Conservation (phyloP, 2,888 invertebrate genomes). For the Epinotia ramella region DNA sequence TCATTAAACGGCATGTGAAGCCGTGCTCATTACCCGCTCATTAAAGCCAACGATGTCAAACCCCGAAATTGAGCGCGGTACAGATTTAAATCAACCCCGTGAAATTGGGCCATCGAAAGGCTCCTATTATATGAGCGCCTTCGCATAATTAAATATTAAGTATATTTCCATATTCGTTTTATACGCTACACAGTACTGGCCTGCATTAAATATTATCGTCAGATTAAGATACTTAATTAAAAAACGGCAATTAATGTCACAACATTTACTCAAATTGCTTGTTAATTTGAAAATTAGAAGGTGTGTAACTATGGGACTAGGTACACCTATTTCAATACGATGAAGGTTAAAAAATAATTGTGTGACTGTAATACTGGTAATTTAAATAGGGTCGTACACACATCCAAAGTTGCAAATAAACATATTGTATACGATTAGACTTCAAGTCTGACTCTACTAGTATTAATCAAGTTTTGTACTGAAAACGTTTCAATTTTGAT, state of each 20-base stretch:
- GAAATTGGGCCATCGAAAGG: constrained; percentile 19
- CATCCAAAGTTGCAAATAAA: too few relatives aligned
- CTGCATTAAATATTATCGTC: constrained; percentile 1
- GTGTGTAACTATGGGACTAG: too few relatives aligned
- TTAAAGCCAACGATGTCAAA: constrained; percentile 15
- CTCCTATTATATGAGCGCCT: constrained; percentile 7
- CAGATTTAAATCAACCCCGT: constrained; percentile 26
- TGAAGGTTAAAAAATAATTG: too few relatives aligned
- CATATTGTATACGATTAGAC: too few relatives aligned
- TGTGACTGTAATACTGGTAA: too few relatives aligned
- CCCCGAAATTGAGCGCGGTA: constrained; percentile 2
- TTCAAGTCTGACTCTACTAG: too few relatives aligned
- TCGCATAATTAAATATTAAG: constrained; percentile 36
- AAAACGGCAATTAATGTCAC: background rate
- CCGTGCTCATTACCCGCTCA: constrained; percentile 13
- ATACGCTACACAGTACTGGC: constrained; percentile 8
- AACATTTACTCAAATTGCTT: too few relatives aligned
- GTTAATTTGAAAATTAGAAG: too few relatives aligned
- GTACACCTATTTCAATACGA: too few relatives aligned
- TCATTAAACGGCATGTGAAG: background rate
- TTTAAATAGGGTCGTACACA: too few relatives aligned
- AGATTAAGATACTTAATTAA: background rate
- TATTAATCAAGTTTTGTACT: background rate
- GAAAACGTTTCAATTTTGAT: background rate
- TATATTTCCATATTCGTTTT: constrained; percentile 26